A percentile compares a stretch with the other conserved stretches of the same genome.
These are phyloP conservation scores for Myiotriccus ornatus DNA, from an alignment of 2,797 vertebrate genomes.

Conservation along the genomic window DNA sequence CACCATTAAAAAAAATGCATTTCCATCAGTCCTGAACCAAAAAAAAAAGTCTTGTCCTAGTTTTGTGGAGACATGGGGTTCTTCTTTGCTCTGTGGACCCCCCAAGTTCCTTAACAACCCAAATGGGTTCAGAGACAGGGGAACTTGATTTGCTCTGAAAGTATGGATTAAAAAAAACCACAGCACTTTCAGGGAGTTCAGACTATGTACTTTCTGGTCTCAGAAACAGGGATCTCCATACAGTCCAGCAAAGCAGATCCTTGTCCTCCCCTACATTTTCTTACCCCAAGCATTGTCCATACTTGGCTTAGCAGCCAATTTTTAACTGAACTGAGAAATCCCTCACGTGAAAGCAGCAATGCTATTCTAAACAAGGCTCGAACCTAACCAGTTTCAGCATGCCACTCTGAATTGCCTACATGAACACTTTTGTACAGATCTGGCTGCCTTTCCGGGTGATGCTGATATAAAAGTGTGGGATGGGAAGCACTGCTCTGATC, in stretches of 20 bases:
- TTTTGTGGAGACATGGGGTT: not conserved
- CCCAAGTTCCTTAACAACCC: not conserved
- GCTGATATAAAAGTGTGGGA: not conserved
- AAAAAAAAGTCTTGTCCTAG: not conserved
- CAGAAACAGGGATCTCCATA: not conserved
- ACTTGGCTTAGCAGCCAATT: not conserved
- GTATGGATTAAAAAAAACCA: not conserved
- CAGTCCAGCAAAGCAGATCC: not conserved
- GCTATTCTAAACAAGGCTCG: not conserved
- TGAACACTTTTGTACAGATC: not conserved
- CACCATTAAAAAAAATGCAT: accelerated
- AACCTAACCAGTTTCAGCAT: not conserved
- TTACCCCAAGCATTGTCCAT: not conserved
- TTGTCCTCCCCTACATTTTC: not conserved
- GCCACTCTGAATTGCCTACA: not conserved
- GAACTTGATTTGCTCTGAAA: not conserved
- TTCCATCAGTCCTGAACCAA: not conserved
- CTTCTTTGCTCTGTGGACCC: accelerated
- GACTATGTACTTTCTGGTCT: not conserved
- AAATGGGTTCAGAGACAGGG: not conserved
- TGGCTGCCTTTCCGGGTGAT: not conserved
- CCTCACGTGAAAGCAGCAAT: not conserved
- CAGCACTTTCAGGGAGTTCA: not conserved
- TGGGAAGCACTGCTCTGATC: not conserved
- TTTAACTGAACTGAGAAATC: not conserved